phyloP scores from a whole-genome alignment of 2,888 invertebrate species.

The Mycalesis mineus region DNA sequence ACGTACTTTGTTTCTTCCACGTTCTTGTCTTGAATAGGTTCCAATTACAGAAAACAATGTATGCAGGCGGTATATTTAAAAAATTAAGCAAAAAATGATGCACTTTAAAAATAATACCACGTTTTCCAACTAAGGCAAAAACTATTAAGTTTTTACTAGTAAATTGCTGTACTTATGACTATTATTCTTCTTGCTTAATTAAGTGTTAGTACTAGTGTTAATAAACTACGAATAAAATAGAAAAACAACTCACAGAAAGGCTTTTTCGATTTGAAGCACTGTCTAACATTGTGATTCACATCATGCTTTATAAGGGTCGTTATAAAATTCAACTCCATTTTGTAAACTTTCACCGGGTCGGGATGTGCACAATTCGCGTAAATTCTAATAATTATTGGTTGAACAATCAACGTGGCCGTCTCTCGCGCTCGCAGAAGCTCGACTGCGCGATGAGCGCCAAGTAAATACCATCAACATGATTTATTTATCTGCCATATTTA shows the following conservation, averaged over 20 bases:
- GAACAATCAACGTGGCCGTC: constrained; percentile 37
- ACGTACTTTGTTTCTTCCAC: too few relatives aligned
- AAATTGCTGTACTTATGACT: too few relatives aligned
- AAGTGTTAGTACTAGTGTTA: background rate
- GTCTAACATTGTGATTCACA: constrained; percentile 72
- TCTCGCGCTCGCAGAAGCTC: constrained; percentile 36
- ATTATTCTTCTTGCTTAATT: background rate
- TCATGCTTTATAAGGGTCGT: constrained; percentile 69
- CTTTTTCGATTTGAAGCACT: constrained; percentile 73
- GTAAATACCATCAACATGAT: constrained; percentile 53
- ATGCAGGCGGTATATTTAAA: too few relatives aligned
- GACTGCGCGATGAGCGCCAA: constrained; percentile 43
- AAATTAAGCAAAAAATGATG: too few relatives aligned
- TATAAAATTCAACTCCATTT: constrained; percentile 70
- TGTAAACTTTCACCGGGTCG: constrained; percentile 26
- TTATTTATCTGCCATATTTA: constrained; percentile 34
- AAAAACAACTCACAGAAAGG: constrained; percentile 60
- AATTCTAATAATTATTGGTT: constrained; percentile 10
- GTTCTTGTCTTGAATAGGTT: too few relatives aligned
- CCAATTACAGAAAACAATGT: too few relatives aligned
- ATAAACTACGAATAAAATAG: background rate
- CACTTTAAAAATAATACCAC: too few relatives aligned
- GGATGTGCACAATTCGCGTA: constrained; percentile 17
- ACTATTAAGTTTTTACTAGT: too few relatives aligned
- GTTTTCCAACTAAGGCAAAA: too few relatives aligned